Evolutionary conservation across 35 echinoderm and acorn worm species (phyloP), one percentile per base, ranked within the genome.

Genomic region (Apostichopus japonicus): DNA sequence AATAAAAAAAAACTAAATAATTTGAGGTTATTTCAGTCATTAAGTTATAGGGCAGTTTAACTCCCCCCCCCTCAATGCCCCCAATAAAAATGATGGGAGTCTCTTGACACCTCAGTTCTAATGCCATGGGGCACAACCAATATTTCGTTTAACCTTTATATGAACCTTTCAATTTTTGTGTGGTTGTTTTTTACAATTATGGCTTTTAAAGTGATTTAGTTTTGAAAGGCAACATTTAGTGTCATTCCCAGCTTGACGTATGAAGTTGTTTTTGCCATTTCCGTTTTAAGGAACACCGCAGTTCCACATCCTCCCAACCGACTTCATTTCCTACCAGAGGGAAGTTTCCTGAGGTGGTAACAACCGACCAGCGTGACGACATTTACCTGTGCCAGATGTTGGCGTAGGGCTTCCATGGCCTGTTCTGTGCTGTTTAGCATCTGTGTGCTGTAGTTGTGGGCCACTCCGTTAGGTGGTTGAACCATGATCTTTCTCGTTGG

Each of bases 391-490:
- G 94, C 93, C 17, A 98, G 81, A 72, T 95, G 81, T 81, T 95
- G 94, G 62, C 94, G 82, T 1, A 98, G 93, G 9, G 91, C 77
- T 71, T 98, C 96, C 24, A 90, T 98, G 25, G 94, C 96, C 83
- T 94, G 94, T 86, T 98, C 96, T 54, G 96, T 98, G 71, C 90
- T 87, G 73, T 95, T 98, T 19, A 98, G 63, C 22, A 89, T 79
- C 78, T 95, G 94, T 58, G 96, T 94, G 77, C 96, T 98, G 90
- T 98, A 98, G 62, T 98, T 98, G 54, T 98, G 96, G 6, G 96
- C 86, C 16, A 87, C 90, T 77, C 94, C 94, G 25, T 95, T 93
- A 17, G 70, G 77, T 44, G 90, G 94, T 19, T 92, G 71, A 2
- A 90, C 83, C 4, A 81, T 84, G 33, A 98, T 92, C 21, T 90